Percentiles rank a stretch among this genome's conserved stretches.
Conservation (phyloP, 64 coral and sea anemone species). For the Platygyra sinensis region DNA sequence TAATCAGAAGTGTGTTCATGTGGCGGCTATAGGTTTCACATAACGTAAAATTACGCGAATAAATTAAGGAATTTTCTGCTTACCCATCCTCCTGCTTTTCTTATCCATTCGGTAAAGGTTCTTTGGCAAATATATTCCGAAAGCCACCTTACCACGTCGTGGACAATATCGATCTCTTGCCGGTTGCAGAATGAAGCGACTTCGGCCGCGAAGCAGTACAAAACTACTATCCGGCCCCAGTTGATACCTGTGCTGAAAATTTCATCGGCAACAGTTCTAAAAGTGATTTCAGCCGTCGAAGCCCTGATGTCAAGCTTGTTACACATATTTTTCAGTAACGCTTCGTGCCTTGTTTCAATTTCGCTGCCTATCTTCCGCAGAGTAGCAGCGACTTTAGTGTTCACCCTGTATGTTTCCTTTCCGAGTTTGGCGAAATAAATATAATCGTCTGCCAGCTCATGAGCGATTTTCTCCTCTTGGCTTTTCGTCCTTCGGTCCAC, state of each 20-base stretch:
- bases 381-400: constrained; percentile 40
- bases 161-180: constrained; percentile 51
- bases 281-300: constrained; percentile 49
- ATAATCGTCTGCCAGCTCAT: constrained; percentile 67
- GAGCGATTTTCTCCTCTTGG: constrained; percentile 56
- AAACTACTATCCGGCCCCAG: constrained; percentile 81
- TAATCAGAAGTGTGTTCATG: not conserved
- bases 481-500: constrained; percentile 52
- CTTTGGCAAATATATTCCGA: constrained; percentile 68
- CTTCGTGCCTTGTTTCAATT: constrained; percentile 81
- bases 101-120: constrained; percentile 65
- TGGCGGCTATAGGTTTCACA: not conserved
- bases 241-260: constrained; percentile 73
- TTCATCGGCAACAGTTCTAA: constrained; percentile 82
- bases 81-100: constrained; percentile 90
- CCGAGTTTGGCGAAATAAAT: constrained; percentile 54
- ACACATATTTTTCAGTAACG: constrained; percentile 84
- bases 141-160: constrained; percentile 67
- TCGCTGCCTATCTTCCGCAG: constrained; percentile 65
- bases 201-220: constrained; percentile 74
- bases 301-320: constrained; percentile 61
- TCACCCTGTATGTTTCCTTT: constrained; percentile 31
- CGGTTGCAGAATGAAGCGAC: constrained; percentile 62
- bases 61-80: constrained; percentile 13
- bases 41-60: constrained; percentile 36